Evolutionary conservation across 2,797 vertebrate species (phyloP).

Genomic region (Pseudocheirus occidentalis): DNA sequence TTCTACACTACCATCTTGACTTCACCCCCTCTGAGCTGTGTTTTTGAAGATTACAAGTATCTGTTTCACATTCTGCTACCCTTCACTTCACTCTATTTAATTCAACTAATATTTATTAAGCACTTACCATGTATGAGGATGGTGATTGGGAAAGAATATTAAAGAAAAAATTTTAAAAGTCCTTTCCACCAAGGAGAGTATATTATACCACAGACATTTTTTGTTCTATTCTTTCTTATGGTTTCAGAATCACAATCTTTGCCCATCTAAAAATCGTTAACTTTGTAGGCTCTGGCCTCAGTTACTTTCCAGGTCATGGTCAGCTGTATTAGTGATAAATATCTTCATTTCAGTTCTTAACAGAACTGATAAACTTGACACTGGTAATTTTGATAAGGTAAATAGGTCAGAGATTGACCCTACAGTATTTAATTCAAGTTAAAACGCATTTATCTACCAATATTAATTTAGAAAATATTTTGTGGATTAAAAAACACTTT

Average conservation of each 20-base stretch:
- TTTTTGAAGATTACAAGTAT: conserved; percentile 54
- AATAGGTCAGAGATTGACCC: conserved; percentile 43
- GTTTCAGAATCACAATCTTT: background rate
- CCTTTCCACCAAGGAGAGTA: background rate
- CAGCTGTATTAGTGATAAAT: background rate
- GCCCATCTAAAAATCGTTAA: background rate
- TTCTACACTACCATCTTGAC: no score
- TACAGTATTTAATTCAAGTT: background rate
- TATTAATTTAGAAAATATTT: background rate
- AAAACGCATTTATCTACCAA: background rate
- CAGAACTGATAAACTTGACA: conserved; percentile 55
- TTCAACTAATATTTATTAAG: background rate
- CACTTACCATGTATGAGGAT: background rate
- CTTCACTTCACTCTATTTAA: conserved; percentile 19
- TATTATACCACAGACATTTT: background rate
- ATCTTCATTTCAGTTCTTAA: conserved; percentile 23
- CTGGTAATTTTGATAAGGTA: conserved; percentile 21
- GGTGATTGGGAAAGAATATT: background rate
- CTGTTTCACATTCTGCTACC: conserved; percentile 58
- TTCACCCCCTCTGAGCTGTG: no score
- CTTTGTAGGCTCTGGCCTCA: background rate
- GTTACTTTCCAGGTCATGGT: background rate
- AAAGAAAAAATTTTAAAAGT: background rate
- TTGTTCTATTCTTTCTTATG: background rate
- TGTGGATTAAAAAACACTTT: background rate